These are phyloP conservation scores for Bufotes viridis DNA, from an alignment of 2,797 vertebrate genomes.

Conservation along the genomic window DNA sequence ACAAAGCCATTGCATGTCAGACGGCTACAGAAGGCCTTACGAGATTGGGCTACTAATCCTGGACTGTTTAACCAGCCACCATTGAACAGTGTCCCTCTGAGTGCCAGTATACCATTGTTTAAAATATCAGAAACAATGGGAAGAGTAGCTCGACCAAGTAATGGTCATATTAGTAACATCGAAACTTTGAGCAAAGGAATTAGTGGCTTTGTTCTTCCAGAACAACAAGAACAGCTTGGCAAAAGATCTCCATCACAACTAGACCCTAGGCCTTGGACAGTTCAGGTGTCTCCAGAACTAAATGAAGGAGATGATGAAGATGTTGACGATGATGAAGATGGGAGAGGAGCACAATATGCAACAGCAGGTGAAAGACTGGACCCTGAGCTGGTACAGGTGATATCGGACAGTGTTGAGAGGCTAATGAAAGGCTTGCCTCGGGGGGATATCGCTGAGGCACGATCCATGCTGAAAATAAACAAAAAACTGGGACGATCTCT, in stretches of 20 bases:
- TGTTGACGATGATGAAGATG: slow-evolving; percentile 79
- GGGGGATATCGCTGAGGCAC: slow-evolving; percentile 82
- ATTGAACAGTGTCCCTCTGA: slow-evolving; percentile 80
- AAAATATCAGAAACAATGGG: slow-evolving; percentile 86
- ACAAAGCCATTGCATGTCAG: slow-evolving; percentile 97
- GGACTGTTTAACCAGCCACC: slow-evolving; percentile 89
- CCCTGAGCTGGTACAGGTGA: slow-evolving; percentile 82
- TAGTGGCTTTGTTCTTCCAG: slow-evolving; percentile 83
- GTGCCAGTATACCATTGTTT: slow-evolving; percentile 87
- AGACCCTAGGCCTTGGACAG: slow-evolving; percentile 79
- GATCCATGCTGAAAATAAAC: slow-evolving; percentile 89
- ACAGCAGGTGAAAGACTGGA: slow-evolving; percentile 83
- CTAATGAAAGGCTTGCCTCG: slow-evolving; percentile 87
- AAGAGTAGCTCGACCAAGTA: slow-evolving; percentile 83
- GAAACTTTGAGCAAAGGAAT: slow-evolving; percentile 79
- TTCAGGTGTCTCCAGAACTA: slow-evolving; percentile 86
- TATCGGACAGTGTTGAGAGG: slow-evolving; percentile 88
- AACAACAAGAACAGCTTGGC: slow-evolving; percentile 86
- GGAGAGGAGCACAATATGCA: slow-evolving; percentile 64
- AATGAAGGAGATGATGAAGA: slow-evolving; percentile 79
- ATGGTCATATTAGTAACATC: slow-evolving; percentile 81
- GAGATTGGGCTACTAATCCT: slow-evolving; percentile 96
- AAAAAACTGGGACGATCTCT: slow-evolving; percentile 94
- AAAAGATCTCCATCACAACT: slow-evolving; percentile 80
- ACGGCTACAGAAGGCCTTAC: slow-evolving; percentile 93